phyloP scores from a whole-genome alignment of 2,113 vertebrate species.

The Poicephalus meyeri region DNA sequence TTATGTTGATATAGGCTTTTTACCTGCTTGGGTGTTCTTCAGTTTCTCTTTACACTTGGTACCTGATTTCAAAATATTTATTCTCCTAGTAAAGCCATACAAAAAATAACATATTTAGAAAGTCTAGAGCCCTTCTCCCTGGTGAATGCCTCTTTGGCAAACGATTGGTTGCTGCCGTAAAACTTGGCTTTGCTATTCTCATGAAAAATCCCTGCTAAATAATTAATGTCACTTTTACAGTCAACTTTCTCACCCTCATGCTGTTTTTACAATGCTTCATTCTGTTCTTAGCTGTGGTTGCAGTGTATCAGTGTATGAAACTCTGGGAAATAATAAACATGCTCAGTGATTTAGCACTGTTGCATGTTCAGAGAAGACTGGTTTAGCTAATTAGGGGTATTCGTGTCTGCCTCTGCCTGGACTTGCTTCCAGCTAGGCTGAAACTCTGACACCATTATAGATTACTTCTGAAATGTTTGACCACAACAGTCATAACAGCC shows the following conservation, averaged over 20 bases:
- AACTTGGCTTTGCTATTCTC: neutral
- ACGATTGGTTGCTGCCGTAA: neutral
- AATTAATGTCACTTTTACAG: neutral
- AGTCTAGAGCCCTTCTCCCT: neutral
- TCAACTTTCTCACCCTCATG: neutral
- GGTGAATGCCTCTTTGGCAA: neutral
- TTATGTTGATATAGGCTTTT: neutral
- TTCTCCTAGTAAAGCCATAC: neutral
- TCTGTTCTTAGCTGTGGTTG: neutral
- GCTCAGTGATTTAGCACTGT: neutral
- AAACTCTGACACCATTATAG: conserved; percentile 15
- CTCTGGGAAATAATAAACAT: neutral
- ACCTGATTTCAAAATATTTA: neutral
- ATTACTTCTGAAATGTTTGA: conserved; percentile 21
- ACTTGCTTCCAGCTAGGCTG: neutral
- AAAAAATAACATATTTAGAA: neutral
- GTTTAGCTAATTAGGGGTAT: neutral
- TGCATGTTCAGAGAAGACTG: neutral
- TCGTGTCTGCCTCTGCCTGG: neutral
- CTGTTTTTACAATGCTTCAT: neutral
- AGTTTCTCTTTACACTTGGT: neutral
- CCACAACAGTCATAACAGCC: neutral
- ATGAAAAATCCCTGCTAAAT: neutral
- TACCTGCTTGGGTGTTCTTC: neutral
- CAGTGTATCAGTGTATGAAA: neutral